Base-by-base conservation (phyloP, 2,797 vertebrate species). In the Avahi laniger region DNA sequence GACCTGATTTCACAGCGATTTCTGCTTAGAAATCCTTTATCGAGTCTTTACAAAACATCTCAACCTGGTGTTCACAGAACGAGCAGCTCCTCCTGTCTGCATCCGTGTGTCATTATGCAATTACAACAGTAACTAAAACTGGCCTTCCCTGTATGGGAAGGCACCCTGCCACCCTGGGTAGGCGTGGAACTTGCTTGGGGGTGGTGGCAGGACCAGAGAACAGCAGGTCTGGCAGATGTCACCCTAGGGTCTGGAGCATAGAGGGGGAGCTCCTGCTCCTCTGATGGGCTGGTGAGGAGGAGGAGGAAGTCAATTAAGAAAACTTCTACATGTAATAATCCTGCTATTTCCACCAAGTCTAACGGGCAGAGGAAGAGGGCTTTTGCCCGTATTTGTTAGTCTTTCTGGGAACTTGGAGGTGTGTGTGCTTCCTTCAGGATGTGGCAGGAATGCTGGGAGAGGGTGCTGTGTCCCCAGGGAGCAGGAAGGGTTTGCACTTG, bases 271-370 rank as follows among this genome's bases (percentile, higher is more conserved):
- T 28, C 61, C 88, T n/a, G 14, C 41, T 95, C 38, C 15, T 22
- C 22, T 1, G 1, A 24, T 20, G 18, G 0, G 46, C 15, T 20
- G 11, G 5, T 12, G 1, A 50, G 1, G 61, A 15, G 30, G 0
- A 28, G 70, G 13, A 28, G 83, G 10, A 65, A 10, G 38, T 43
- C 10, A 2, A 9, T 35, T n/a, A 30, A 38, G 70, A 35, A 79
- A 17, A 41, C 24, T 43, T 46, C 33, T 57, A 28, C 46, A 18
- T 4, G 59, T 33, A 70, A 6, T 57, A 70, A 61, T 63, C 80
- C 10, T 67, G 12, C 24, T 22, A 28, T 43, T 57, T 48, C 59
- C 50, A 7, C 12, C 4, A 43, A 69, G 67, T 35, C 20, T 41
- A 12, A 18, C 10, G 57, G 81, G 14, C 50, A 24, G 81, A 69